Conservation (phyloP, 2,888 invertebrate species). For the Falcaria lacertinaria region DNA sequence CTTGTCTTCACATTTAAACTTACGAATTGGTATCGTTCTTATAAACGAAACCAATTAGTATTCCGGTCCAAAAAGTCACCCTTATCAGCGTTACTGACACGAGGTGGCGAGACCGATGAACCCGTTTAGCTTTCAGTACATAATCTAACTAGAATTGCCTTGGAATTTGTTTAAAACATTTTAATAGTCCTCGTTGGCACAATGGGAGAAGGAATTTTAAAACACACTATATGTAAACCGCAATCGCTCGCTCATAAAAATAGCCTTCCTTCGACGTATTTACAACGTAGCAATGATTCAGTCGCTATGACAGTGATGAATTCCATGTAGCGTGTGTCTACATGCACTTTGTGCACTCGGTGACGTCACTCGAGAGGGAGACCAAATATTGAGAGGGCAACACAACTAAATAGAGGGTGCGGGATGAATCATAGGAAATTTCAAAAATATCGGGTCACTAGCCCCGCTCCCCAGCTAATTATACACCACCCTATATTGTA, state of each 20-base stretch:
- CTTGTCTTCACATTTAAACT: neutral
- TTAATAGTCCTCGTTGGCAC: neutral
- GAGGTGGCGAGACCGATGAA: constrained; percentile 38
- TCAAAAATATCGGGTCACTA: constrained; percentile 60
- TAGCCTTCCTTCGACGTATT: constrained; percentile 31
- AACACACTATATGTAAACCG: constrained; percentile 20
- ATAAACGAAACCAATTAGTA: neutral
- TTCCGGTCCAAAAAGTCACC: constrained; percentile 8
- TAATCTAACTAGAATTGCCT: constrained; percentile 32
- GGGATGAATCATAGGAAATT: constrained; percentile 74
- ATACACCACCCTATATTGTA: constrained; percentile 42
- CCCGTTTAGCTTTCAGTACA: constrained; percentile 28
- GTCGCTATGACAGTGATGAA: constrained; percentile 52
- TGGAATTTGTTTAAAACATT: constrained; percentile 19
- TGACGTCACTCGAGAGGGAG: constrained; percentile 70
- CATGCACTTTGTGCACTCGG: constrained; percentile 43
- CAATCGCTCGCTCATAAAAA: constrained; percentile 33
- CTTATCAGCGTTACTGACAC: constrained; percentile 35
- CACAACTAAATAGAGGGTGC: constrained; percentile 63
- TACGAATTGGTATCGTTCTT: neutral
- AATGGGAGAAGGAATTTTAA: constrained; percentile 23
- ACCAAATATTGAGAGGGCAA: constrained; percentile 57
- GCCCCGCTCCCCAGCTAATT: constrained; percentile 63
- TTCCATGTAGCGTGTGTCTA: constrained; percentile 43
- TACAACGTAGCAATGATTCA: constrained; percentile 60